phyloP scores from a whole-genome alignment of 2,113 vertebrate species.

The Paedocypris sp. region DNA sequence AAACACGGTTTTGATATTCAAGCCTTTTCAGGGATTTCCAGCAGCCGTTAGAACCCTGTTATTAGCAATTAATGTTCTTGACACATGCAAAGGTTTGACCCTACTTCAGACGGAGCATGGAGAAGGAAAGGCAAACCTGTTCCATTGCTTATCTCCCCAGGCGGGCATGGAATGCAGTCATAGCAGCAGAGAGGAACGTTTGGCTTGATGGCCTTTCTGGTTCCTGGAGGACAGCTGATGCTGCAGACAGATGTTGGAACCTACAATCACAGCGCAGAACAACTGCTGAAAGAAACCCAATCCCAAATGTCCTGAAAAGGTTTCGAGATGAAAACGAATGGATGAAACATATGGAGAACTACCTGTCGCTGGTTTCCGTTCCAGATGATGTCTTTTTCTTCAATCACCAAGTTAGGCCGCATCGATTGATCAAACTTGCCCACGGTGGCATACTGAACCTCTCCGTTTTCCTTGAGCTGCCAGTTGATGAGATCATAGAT shows the following conservation, averaged over 20 bases:
- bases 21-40: too few species aligned
- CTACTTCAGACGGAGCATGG: background rate
- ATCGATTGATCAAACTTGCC: constrained; percentile 58
- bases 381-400: constrained; percentile 45
- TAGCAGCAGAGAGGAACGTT: constrained; percentile 49
- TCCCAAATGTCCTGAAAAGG: too few species aligned
- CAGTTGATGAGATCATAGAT: constrained; percentile 66
- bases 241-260: constrained; percentile 47
- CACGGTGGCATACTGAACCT: constrained; percentile 52
- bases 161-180: constrained; percentile 47
- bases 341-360: background rate
- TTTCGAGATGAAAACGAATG: background rate
- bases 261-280: constrained; percentile 27
- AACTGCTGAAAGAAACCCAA: constrained; percentile 16
- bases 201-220: constrained; percentile 41
- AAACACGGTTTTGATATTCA: too few species aligned
- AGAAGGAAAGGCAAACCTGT: constrained; percentile 33
- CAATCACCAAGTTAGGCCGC: constrained; percentile 49
- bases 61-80: too few species aligned
- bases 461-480: constrained; percentile 45
- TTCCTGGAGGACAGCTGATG: constrained; percentile 43
- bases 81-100: too few species aligned
- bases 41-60: too few species aligned
- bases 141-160: constrained; percentile 50
- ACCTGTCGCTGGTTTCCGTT: constrained; percentile 39